Percentiles rank a stretch among this genome's conserved stretches.
Conservation (phyloP, 2,888 invertebrate genomes). For the Apantesis nais region DNA sequence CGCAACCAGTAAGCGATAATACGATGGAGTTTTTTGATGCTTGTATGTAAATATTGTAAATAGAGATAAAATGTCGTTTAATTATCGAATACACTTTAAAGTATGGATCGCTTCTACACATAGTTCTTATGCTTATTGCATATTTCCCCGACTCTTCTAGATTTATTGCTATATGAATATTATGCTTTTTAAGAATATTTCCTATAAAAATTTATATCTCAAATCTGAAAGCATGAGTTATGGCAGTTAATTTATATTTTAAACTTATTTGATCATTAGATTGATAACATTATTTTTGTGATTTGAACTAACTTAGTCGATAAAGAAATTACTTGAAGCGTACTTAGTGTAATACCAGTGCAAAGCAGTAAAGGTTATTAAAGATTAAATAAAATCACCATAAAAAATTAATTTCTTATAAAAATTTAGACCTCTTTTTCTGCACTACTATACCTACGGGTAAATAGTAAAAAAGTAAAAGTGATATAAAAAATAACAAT, state of each 20-base stretch:
- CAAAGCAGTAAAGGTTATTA: neutral
- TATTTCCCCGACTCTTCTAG: neutral
- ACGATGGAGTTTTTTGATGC: too few relatives aligned
- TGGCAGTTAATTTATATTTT: neutral
- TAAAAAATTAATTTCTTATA: neutral
- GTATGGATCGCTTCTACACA: constrained; percentile 28
- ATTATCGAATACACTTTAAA: constrained; percentile 47
- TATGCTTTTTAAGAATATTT: neutral
- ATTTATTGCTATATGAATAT: neutral
- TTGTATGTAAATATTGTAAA: too few relatives aligned
- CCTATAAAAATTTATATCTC: neutral
- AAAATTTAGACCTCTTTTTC: too few relatives aligned
- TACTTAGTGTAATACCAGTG: neutral
- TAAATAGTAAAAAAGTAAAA: too few relatives aligned
- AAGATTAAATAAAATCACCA: neutral
- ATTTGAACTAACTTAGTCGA: neutral
- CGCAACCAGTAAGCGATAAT: too few relatives aligned
- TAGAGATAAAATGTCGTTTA: too few relatives aligned
- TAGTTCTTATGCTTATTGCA: neutral
- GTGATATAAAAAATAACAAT: too few relatives aligned
- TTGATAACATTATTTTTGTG: neutral
- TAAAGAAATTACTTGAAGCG: too few relatives aligned
- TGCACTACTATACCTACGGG: too few relatives aligned
- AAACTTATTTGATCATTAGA: neutral
- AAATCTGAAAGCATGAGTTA: neutral